Evolutionary conservation across 2,888 invertebrate species (phyloP), one percentile per base, ranked within the genome.

Genomic region (Caenorhabditis plicata): DNA sequence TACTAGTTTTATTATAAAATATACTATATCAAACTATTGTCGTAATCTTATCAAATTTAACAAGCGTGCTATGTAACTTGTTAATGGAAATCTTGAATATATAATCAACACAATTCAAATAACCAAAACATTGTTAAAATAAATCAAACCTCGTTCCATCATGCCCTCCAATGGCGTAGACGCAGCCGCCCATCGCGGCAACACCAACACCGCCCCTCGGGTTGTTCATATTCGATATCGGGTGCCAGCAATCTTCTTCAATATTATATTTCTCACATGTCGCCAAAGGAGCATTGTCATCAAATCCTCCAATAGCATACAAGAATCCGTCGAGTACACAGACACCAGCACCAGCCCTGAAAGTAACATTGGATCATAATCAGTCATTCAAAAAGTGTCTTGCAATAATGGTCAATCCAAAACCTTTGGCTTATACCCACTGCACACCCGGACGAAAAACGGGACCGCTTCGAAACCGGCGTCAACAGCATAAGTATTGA

Each of bases 331-430:
- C 81, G 3, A 84, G 76, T 2, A 83, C 83, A n/a, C 82, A 81
- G 1, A 83, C 83, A 4, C 84, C 85, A 9, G 84, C 83, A 7
- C 85, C 85, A 4, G 85, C 85, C 57, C 84, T 72, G 54, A 35
- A 64, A 26, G 4, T 1, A n/a, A n/a, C n/a, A n/a, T n/a, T n/a
- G n/a, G n/a, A n/a, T n/a, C n/a, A n/a, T n/a, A n/a, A n/a, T n/a
- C n/a, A n/a, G n/a, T 9, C 31, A 11, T 9, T 13, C 11, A 11
- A 31, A 31, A 31, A 9, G 31, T 31, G 9, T 31, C 9, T 31
- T 9, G 11, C 13, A 11, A 31, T 31, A 13, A 31, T 31, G 9
- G 9, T n/a, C n/a, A n/a, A n/a, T n/a, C n/a, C n/a, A n/a, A n/a
- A n/a, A n/a, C n/a, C n/a, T n/a, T n/a, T n/a, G n/a, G n/a, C n/a